Evolutionary conservation across 1,140 invertebrate genomes (phyloP).

Genomic region (Laodelphax striatellus): DNA sequence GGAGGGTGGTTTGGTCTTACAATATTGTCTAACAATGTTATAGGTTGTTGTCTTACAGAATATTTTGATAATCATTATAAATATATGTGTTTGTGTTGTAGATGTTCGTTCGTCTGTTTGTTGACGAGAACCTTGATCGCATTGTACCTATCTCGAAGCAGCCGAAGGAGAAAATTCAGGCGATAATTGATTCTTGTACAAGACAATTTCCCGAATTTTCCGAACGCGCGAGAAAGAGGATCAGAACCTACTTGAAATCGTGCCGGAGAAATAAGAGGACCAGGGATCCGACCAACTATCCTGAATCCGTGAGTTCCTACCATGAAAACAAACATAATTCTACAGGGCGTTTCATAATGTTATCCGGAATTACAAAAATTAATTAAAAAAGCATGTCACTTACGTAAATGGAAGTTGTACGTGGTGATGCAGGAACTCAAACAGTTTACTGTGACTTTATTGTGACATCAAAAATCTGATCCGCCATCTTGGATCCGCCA

Average conservation of each 20-base stretch:
- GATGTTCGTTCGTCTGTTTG: conserved; percentile 96
- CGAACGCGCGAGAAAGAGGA: conserved; percentile 83
- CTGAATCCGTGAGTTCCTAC: conserved; percentile 49
- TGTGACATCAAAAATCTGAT: too few relatives aligned
- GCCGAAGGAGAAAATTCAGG: conserved; percentile 95
- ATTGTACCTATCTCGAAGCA: conserved; percentile 96
- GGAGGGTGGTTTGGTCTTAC: too few relatives aligned
- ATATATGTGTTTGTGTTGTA: conserved; percentile 32
- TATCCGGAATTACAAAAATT: too few relatives aligned
- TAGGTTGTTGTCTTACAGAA: too few relatives aligned
- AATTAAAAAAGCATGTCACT: too few relatives aligned
- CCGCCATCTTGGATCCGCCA: too few relatives aligned
- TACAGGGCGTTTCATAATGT: too few relatives aligned
- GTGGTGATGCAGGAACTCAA: too few relatives aligned
- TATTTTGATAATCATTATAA: too few relatives aligned
- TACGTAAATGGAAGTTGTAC: too few relatives aligned
- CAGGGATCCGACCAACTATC: conserved; percentile 47
- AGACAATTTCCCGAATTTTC: conserved; percentile 94
- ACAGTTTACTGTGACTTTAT: too few relatives aligned
- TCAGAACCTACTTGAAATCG: conserved; percentile 90
- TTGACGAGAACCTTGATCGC: conserved; percentile 91
- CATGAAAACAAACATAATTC: background rate
- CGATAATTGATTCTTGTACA: conserved; percentile 93
- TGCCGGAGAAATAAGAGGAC: conserved; percentile 88
- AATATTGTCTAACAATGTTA: too few relatives aligned